Percentiles rank a stretch among this genome's conserved stretches.
phyloP scores from a whole-genome alignment of 2,797 vertebrate genomes.

The Hozukius guyotensis region DNA sequence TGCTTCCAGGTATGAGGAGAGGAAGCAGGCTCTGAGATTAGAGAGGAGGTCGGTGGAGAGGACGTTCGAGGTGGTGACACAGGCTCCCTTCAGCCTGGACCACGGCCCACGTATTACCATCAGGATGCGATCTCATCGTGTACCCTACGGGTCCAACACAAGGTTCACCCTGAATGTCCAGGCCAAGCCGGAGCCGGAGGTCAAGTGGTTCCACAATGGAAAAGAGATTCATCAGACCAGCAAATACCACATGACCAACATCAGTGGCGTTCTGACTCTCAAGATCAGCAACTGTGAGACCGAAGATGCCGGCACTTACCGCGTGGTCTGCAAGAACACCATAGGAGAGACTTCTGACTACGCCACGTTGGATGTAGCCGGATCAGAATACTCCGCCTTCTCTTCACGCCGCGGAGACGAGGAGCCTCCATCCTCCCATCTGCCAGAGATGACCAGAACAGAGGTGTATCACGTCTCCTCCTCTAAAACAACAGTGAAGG shows the following conservation, averaged over 20 bases:
- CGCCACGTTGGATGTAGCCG: conserved; percentile 93
- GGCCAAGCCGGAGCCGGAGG: conserved; percentile 91
- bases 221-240: conserved; percentile 88
- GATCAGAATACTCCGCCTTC: conserved; percentile 88
- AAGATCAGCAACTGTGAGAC: conserved; percentile 91
- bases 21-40: conserved; percentile 93
- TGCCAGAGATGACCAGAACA: conserved; percentile 91
- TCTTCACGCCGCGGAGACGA: conserved; percentile 90
- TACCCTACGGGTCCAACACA: conserved; percentile 89
- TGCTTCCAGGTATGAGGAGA: conserved; percentile 94
- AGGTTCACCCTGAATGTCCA: conserved; percentile 95
- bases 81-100: conserved; percentile 94
- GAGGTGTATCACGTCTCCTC: conserved; percentile 92
- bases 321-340: conserved; percentile 91
- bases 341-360: conserved; percentile 97
- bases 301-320: conserved; percentile 95
- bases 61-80: conserved; percentile 90
- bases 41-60: conserved; percentile 82
- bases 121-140: conserved; percentile 96
- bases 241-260: conserved; percentile 91
- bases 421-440: conserved; percentile 86
- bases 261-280: conserved; percentile 93
- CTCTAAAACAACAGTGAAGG: conserved; percentile 84
- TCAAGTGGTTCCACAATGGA: conserved; percentile 96
- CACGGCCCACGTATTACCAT: conserved; percentile 93